A percentile compares a stretch with the other conserved stretches of the same genome.
These are phyloP conservation scores for Xerus rutilus DNA, from an alignment of 2,797 vertebrate genomes.

Conservation along the genomic window DNA sequence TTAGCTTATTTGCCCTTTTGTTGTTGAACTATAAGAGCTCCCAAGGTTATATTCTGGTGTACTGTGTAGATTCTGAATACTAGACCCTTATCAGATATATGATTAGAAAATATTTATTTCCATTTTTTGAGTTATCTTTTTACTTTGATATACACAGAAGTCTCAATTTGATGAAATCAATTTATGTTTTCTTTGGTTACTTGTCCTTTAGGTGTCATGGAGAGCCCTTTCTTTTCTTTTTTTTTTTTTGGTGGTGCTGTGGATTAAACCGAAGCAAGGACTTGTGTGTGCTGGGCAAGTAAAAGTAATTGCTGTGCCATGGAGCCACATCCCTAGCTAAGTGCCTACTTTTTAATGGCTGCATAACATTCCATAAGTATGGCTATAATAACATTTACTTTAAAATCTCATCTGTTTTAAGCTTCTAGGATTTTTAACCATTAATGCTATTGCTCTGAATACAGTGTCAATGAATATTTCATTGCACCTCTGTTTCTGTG, in stretches of 20 bases:
- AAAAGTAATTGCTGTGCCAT: background rate
- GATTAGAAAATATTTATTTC: background rate
- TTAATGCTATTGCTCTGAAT: slow-evolving; percentile 25
- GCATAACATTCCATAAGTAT: background rate
- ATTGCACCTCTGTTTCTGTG: background rate
- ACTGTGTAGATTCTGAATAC: background rate
- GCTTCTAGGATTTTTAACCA: background rate
- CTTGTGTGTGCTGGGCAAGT: background rate
- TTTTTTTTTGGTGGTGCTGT: too few species aligned
- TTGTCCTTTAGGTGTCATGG: background rate
- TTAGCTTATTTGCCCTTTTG: background rate
- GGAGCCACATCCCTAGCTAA: background rate
- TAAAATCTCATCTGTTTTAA: background rate
- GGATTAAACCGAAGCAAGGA: background rate
- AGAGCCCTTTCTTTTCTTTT: background rate
- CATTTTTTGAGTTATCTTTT: slow-evolving; percentile 1
- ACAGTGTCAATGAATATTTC: background rate
- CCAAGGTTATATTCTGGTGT: background rate
- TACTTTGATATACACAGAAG: background rate
- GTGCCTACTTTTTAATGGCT: background rate
- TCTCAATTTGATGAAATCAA: background rate
- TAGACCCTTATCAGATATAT: background rate
- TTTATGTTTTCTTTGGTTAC: background rate
- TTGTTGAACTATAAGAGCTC: slow-evolving; percentile 12
- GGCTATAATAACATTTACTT: background rate